phyloP scores from a whole-genome alignment of 2,888 invertebrate genomes.

The Lepidocyrtoides sp. region DNA sequence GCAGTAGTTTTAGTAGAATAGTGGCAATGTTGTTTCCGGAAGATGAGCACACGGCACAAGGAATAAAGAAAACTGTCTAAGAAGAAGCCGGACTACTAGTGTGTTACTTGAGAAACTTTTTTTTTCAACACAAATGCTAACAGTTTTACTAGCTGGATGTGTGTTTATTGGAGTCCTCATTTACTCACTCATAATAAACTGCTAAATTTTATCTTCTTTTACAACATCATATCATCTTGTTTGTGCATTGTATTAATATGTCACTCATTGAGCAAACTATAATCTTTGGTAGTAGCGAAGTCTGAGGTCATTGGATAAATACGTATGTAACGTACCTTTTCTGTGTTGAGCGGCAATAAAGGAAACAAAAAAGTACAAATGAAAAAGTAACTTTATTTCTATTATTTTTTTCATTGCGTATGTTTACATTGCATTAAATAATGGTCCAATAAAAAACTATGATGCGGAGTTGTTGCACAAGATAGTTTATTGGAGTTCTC shows the following conservation, averaged over 20 bases:
- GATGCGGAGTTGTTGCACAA: neutral
- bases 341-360: neutral
- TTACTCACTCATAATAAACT: neutral
- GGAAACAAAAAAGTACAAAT: conserved; percentile 18
- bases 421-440: conserved; percentile 42
- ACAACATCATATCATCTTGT: neutral
- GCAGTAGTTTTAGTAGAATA: neutral
- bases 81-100: conserved; percentile 16
- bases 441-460: conserved; percentile 49
- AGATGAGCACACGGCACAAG: conserved; percentile 26
- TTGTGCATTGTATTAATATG: neutral
- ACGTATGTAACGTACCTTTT: neutral
- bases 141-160: neutral
- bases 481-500: conserved; percentile 13
- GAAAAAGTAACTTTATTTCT: neutral
- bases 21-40: conserved; percentile 36
- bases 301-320: conserved; percentile 61
- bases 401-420: conserved; percentile 16
- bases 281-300: neutral
- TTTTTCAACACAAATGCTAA: neutral
- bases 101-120: neutral
- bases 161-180: neutral
- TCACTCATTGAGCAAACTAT: neutral
- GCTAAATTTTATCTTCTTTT: neutral
- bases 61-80: neutral